phyloP scores from a whole-genome alignment of 2,797 vertebrate species.

The Mormyrus proboscirostris region DNA sequence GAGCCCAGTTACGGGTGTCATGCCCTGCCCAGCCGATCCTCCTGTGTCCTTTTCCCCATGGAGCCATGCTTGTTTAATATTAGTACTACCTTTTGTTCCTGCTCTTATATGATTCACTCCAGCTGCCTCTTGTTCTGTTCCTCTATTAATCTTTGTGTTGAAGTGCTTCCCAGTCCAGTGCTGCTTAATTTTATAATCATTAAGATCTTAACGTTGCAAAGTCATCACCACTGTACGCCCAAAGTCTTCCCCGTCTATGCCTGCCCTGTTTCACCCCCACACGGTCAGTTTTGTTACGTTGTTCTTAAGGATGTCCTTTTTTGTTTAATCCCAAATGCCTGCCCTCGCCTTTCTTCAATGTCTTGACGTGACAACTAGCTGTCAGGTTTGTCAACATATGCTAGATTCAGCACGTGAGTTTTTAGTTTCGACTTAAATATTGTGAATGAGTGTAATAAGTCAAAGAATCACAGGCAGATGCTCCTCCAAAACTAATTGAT shows the following conservation, averaged over 20 bases:
- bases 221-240: background rate
- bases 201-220: background rate
- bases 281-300: background rate
- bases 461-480: background rate
- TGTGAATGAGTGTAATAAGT: background rate
- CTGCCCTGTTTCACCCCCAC: background rate
- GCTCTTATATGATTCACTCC: background rate
- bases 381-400: background rate
- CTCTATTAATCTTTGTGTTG: background rate
- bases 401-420: background rate
- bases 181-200: background rate
- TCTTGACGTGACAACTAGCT: background rate
- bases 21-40: background rate
- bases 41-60: background rate
- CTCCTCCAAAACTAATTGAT: background rate
- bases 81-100: background rate
- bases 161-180: background rate
- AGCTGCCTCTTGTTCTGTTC: background rate
- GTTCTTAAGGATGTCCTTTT: background rate
- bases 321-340: background rate
- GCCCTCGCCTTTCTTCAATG: background rate
- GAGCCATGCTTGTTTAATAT: background rate
- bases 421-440: background rate
- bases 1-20: background rate
- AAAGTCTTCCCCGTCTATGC: background rate